Evolutionary conservation across 2,113 vertebrate genomes (phyloP).

Genomic region (Amia ocellicauda): DNA sequence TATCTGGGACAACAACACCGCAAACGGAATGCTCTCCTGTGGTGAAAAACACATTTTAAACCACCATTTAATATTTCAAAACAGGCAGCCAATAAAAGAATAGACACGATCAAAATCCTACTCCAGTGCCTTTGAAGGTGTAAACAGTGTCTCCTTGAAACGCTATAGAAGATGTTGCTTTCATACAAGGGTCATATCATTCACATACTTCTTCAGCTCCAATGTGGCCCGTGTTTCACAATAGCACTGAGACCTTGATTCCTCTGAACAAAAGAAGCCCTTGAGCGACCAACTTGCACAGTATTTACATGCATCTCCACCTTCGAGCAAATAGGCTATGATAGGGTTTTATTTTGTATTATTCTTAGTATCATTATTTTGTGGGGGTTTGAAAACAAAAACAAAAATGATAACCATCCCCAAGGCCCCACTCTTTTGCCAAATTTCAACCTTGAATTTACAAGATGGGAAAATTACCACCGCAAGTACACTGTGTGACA

Average conservation of each 20-base stretch:
- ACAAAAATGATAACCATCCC: not conserved
- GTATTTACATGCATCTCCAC: not conserved
- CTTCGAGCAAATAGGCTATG: not conserved
- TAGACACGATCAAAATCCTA: not conserved
- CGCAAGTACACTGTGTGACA: conserved; percentile 57
- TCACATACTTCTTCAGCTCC: conserved; percentile 32
- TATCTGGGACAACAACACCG: conserved; percentile 45
- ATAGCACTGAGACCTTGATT: conserved; percentile 56
- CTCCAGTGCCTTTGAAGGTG: conserved; percentile 45
- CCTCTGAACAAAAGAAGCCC: conserved; percentile 44
- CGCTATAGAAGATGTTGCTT: conserved; percentile 42
- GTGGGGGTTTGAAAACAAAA: not conserved
- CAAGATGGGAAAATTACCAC: conserved; percentile 81
- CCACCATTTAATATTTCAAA: not conserved
- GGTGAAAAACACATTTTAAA: not conserved
- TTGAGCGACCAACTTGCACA: conserved; percentile 32
- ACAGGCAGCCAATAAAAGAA: not conserved
- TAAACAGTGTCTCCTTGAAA: conserved; percentile 50
- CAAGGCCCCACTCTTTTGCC: conserved; percentile 45
- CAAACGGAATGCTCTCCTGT: not conserved
- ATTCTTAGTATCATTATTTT: no score
- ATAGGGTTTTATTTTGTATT: no score
- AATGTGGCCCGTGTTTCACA: conserved; percentile 23
- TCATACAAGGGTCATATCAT: conserved; percentile 28
- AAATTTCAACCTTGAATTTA: conserved; percentile 78